Base-by-base conservation (phyloP, 2,888 invertebrate species). In the Protonemura montana region DNA sequence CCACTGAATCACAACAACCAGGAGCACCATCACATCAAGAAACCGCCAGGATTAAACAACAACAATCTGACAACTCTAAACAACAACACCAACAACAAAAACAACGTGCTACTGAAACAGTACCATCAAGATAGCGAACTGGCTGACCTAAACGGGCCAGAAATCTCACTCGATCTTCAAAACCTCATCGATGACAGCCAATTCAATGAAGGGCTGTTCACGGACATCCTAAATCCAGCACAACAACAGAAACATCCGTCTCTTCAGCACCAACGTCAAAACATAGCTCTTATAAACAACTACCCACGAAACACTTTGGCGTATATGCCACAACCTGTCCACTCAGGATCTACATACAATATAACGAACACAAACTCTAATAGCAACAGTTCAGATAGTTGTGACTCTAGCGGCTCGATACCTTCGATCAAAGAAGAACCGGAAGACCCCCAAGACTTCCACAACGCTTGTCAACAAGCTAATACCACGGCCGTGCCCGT, bases 321-420 rank as follows among this genome's bases (percentile, higher is more conserved):
- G 26, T 97, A 97, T 90, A 97, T 98, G 97, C 98, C 98, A 0
- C 98, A 98, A 91, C 97, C 97, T 27, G 97, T 97, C 2, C 97
- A 97, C 91, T 96, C 95, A 87, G 95, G 96, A 7, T 93, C 89
- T 82, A 89, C 89, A 91, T 92, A 92, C 88, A 92, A 91, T 89
- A 92, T 93, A 89, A 93, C 93, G 88, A 93, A 93, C 89, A 93
- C 93, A 88, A 93, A 93, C 86, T 92, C 93, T 85, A 93, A 86
- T 83, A 80, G 80, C 27, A 59, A 59, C 59, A 85, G 85, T 59
- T 87, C 87, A 59, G 80, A 76, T 26, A 86, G 86, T 3, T 86
- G 86, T 28, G 86, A 85, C 26, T 84, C 84, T n/a, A 76, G 76
- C 87, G 88, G 85, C 76, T 86, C 86, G 76, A 80, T 86, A 41